phyloP scores from a whole-genome alignment of 2,113 vertebrate species.

The Malaclemys terrapin region DNA sequence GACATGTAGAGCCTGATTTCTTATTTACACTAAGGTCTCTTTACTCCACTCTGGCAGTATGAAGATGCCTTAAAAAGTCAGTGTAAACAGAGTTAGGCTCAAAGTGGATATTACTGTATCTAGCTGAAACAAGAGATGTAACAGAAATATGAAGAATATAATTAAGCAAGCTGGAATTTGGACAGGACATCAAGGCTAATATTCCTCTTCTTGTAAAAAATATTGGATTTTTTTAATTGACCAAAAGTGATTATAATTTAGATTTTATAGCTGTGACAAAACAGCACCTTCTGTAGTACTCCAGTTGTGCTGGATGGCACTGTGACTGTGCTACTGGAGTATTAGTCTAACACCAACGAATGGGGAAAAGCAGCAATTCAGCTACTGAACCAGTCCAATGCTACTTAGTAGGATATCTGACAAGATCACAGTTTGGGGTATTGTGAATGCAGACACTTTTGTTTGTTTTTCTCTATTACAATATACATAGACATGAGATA shows the following conservation, averaged over 20 bases:
- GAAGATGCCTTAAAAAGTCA: neutral
- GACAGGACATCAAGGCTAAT: neutral
- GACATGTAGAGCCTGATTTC: neutral
- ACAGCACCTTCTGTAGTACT: neutral
- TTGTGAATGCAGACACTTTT: neutral
- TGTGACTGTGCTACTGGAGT: neutral
- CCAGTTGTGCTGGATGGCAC: neutral
- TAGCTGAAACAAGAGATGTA: neutral
- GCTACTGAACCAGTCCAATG: neutral
- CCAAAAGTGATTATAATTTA: neutral
- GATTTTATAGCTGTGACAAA: neutral
- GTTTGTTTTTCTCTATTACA: neutral
- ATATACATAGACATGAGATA: neutral
- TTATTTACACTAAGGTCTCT: neutral
- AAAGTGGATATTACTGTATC: neutral
- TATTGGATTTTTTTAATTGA: neutral
- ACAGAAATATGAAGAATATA: neutral
- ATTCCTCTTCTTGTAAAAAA: neutral
- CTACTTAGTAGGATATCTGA: neutral
- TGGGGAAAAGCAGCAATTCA: neutral
- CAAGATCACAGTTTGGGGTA: neutral
- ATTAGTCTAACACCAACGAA: neutral
- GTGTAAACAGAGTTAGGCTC: neutral
- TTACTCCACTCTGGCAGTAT: neutral
- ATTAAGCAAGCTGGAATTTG: neutral